A percentile compares a stretch with the other conserved stretches of the same genome.
Conservation (phyloP, 2,113 vertebrate species). For the Lipophrys pholis region DNA sequence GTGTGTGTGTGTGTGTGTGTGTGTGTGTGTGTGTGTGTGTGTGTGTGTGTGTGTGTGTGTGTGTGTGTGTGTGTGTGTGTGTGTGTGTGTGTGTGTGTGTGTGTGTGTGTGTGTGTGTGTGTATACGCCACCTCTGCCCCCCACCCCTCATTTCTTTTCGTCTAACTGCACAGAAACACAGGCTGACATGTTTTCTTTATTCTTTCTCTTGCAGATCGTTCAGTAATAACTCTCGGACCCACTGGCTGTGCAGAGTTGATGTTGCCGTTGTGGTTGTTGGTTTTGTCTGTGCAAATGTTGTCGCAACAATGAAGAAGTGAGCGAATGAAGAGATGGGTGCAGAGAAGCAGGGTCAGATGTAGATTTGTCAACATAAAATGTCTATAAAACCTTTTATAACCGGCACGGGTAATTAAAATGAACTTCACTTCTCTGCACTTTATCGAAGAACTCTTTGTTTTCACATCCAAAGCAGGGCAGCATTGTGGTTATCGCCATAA, state of each 20-base stretch:
- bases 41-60: too few species aligned
- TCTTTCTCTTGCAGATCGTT: conserved; percentile 34
- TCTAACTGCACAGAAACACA: conserved; percentile 44
- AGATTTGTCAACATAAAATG: background rate
- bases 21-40: background rate
- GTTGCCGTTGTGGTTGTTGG: conserved; percentile 45
- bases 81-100: background rate
- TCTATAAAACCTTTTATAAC: background rate
- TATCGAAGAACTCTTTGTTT: too few species aligned
- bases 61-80: too few species aligned
- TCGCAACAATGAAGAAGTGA: conserved; percentile 16
- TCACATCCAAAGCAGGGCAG: too few species aligned
- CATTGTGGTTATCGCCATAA: too few species aligned
- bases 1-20: too few species aligned
- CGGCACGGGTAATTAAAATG: too few species aligned
- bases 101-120: background rate
- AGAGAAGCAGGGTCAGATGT: background rate
- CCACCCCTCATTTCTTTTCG: conserved; percentile 45
- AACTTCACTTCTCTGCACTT: too few species aligned
- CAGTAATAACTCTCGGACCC: conserved; percentile 45
- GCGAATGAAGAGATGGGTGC: conserved; percentile 5
- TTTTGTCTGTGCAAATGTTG: conserved; percentile 46
- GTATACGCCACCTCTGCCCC: background rate
- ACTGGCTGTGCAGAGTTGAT: conserved; percentile 43
- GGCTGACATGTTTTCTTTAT: conserved; percentile 75